Base-by-base conservation (phyloP, 1,140 invertebrate species). In the Zaprionus ghesquierei region DNA sequence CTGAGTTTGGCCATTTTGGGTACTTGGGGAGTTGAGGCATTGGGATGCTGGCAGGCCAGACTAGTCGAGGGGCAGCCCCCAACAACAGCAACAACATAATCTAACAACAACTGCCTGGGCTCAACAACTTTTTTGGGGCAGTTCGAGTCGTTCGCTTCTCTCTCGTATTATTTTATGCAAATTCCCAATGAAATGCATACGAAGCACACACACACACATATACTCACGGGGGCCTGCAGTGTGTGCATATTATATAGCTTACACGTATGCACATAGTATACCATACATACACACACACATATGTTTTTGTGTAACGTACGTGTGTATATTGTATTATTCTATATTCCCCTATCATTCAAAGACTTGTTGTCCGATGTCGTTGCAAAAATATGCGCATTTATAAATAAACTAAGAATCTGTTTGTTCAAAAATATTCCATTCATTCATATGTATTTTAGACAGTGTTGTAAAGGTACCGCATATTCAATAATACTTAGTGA, bases 81-180 rank as follows among this genome's bases (percentile, higher is more conserved):
- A 35, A 23, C 10, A 22, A 23, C 35, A 56, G 15, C 20, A 20
- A 44, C 23, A 60, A 46, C 15, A 25, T 9, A 49, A 51, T 50
- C 22, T 29, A 58, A 56, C 29, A 23, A 25, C 33, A 69, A 15
- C 35, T 41, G 35, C n/a, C 35, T 41, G 35, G 5, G 31, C 41
- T 18, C 49, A 35, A 27, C 60, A 51, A 51, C 44, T 61, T 50
- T 61, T 49, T 50, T 33, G 2, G 33, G 18, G 3, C 56, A 38
- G 46, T 62, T 62, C 59, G 49, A 50, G 54, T 31, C n/a, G n/a
- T n/a, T n/a, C n/a, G 27, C 20, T 29, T 68, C 56, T 29, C 41
- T 56, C 15, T 60, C 27, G 56, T 73, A 73, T 73, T 69, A 73
- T 73, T 73, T 73, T 73, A 73, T 73, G 65, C 55, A 73, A 73